phyloP scores from a whole-genome alignment of 2,113 vertebrate genomes.

The Salvator merianae region DNA sequence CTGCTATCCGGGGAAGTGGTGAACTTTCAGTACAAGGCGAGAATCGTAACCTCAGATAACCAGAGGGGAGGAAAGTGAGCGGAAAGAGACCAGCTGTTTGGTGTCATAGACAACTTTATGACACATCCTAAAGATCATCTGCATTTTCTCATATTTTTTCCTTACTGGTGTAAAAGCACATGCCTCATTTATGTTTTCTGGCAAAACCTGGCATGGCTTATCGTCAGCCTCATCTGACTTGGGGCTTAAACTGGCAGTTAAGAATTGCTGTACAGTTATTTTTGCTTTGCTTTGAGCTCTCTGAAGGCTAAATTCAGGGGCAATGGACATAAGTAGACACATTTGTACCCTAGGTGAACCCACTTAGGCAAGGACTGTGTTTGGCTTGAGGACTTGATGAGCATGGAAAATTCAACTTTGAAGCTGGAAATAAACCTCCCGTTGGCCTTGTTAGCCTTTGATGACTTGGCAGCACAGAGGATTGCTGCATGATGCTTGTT shows the following conservation, averaged over 20 bases:
- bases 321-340: background rate
- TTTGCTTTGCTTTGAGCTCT: background rate
- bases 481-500: background rate
- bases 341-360: background rate
- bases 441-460: slow-evolving; percentile 19
- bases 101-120: background rate
- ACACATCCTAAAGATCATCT: background rate
- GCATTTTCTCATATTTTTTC: background rate
- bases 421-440: background rate
- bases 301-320: background rate
- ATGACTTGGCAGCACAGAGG: background rate
- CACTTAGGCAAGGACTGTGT: background rate
- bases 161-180: background rate
- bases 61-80: background rate
- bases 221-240: background rate
- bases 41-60: slow-evolving; percentile 3
- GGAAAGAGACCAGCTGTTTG: background rate
- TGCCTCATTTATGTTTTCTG: background rate
- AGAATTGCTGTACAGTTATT: background rate
- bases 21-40: background rate
- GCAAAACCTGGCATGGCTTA: background rate
- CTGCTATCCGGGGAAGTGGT: background rate
- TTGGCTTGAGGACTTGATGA: slow-evolving; percentile 18
- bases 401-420: slow-evolving; percentile 16
- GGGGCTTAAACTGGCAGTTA: background rate